Evolutionary conservation across 2,888 invertebrate genomes (phyloP).

Genomic region (Melikaiella ostensackeni): DNA sequence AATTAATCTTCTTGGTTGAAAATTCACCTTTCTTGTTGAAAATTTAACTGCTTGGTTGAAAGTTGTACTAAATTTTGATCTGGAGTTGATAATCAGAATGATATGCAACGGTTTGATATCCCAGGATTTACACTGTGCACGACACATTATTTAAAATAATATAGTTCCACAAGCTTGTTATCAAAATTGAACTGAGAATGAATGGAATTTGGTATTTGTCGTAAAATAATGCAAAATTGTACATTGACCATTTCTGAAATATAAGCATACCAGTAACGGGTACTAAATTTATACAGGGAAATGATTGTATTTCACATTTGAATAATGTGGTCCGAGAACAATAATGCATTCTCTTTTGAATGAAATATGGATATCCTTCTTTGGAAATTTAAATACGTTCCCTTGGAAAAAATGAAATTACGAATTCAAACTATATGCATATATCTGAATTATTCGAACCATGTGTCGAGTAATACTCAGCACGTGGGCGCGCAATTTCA

Average conservation of each 20-base stretch:
- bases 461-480: conserved; percentile 35
- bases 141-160: too few relatives aligned
- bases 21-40: too few relatives aligned
- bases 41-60: too few relatives aligned
- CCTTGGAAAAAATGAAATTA: conserved; percentile 32
- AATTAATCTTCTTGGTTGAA: too few relatives aligned
- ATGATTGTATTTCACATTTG: conserved; percentile 3
- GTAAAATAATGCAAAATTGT: neutral
- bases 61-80: too few relatives aligned
- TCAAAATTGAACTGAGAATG: neutral
- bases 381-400: conserved; percentile 25
- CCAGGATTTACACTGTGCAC: too few relatives aligned
- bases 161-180: too few relatives aligned
- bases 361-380: conserved; percentile 21
- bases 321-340: conserved; percentile 20
- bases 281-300: neutral
- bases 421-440: conserved; percentile 27
- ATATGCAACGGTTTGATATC: too few relatives aligned
- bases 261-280: neutral
- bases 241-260: neutral
- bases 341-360: conserved; percentile 4
- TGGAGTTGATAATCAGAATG: too few relatives aligned
- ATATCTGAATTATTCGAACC: conserved; percentile 37
- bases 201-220: neutral
- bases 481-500: conserved; percentile 31